Conservation (phyloP, 2,888 invertebrate species). For the Frankliniella fusca region DNA sequence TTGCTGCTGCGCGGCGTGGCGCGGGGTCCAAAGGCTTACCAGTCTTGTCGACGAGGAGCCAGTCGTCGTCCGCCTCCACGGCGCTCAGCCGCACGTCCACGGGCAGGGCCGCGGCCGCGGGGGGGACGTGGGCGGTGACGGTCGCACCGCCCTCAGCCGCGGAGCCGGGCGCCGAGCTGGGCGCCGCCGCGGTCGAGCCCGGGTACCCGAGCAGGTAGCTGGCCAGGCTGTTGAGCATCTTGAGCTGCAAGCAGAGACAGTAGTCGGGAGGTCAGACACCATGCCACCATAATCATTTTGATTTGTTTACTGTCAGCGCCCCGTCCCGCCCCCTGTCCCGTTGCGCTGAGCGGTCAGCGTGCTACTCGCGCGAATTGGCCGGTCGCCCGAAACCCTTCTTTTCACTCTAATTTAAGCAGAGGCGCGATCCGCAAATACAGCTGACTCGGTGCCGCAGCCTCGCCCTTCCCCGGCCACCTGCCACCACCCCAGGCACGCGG, state of each 20-base stretch:
- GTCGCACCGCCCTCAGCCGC: conserved; percentile 27
- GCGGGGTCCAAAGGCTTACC: conserved; percentile 38
- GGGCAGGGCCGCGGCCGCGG: conserved; percentile 28
- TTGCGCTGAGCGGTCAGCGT: neutral
- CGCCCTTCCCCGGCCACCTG: neutral
- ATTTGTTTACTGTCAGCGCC: neutral
- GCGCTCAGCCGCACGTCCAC: conserved; percentile 45
- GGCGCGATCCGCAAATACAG: conserved; percentile 4
- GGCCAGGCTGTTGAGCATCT: conserved; percentile 59
- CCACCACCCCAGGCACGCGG: too few relatives aligned
- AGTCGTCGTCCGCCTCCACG: conserved; percentile 50
- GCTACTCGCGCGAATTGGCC: neutral
- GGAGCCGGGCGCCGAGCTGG: conserved; percentile 33
- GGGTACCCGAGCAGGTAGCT: conserved; percentile 53
- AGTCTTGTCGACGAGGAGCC: conserved; percentile 54
- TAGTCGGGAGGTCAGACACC: neutral
- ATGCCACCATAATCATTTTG: neutral
- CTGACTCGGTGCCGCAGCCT: neutral
- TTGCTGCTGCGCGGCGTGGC: too few relatives aligned
- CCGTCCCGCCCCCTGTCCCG: neutral
- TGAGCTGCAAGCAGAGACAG: conserved; percentile 29
- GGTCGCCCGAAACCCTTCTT: conserved; percentile 4
- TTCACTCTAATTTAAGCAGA: neutral
- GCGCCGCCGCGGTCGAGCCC: conserved; percentile 41
- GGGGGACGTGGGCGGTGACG: conserved; percentile 35